These are phyloP conservation scores for Gobius niger DNA, from an alignment of 2,113 vertebrate genomes.

Conservation along the genomic window DNA sequence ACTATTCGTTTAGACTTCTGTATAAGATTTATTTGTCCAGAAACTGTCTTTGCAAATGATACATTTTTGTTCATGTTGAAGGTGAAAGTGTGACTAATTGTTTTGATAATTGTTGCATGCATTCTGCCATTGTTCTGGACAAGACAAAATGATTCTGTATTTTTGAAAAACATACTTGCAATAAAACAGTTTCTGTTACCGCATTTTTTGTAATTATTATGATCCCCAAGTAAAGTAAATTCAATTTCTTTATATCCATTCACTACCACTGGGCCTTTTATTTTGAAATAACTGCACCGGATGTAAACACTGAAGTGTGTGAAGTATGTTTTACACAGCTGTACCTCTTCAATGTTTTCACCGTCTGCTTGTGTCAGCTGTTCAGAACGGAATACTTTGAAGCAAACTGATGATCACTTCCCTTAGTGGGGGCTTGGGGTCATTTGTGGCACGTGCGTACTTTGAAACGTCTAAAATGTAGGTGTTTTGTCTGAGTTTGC, in stretches of 20 bases:
- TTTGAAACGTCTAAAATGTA: too few relatives aligned
- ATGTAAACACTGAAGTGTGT: background rate
- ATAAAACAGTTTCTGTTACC: slow-evolving; percentile 60
- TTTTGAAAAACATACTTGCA: slow-evolving; percentile 65
- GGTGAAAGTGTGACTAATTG: slow-evolving; percentile 55
- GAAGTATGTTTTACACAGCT: background rate
- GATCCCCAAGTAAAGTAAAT: too few relatives aligned
- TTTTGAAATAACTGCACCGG: slow-evolving; percentile 39
- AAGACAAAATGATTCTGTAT: slow-evolving; percentile 58
- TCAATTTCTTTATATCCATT: too few relatives aligned
- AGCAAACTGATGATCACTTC: background rate
- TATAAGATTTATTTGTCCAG: slow-evolving; percentile 39
- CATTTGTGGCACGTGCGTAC: background rate
- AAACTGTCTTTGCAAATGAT: slow-evolving; percentile 33
- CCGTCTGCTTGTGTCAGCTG: too few relatives aligned
- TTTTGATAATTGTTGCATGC: slow-evolving; percentile 73
- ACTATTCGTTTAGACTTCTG: slow-evolving; percentile 31
- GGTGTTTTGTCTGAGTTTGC: background rate
- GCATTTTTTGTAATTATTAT: background rate
- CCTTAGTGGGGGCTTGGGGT: background rate
- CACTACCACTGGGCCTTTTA: slow-evolving; percentile 20
- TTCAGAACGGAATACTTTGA: background rate
- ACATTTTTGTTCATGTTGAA: slow-evolving; percentile 45
- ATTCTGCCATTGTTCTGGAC: slow-evolving; percentile 54
- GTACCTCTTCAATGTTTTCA: background rate